These are phyloP conservation scores for Takifugu rubripes DNA, from an alignment of 2,797 vertebrate species.

Conservation along the genomic window DNA sequence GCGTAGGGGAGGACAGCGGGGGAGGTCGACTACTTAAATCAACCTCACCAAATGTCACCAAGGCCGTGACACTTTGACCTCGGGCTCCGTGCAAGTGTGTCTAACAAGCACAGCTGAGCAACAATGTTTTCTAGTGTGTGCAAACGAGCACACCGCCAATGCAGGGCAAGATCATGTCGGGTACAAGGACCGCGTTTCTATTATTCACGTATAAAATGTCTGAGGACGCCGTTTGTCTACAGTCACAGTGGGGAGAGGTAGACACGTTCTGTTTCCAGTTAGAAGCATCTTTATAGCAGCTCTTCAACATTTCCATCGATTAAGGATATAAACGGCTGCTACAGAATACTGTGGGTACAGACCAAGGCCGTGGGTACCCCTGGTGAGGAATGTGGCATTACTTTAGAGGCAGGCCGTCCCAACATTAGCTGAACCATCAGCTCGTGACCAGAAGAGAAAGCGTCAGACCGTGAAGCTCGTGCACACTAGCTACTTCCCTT, in stretches of 20 bases:
- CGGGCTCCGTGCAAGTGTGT: not conserved
- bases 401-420: not conserved
- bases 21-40: too few relatives aligned
- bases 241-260: too few relatives aligned
- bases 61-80: not conserved
- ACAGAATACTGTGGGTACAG: too few relatives aligned
- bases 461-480: conserved; percentile 15
- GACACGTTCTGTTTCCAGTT: not conserved
- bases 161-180: not conserved
- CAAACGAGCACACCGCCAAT: not conserved
- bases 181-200: too few relatives aligned
- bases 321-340: too few relatives aligned
- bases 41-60: not conserved
- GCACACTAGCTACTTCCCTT: conserved; percentile 48
- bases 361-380: too few relatives aligned
- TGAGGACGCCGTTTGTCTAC: too few relatives aligned
- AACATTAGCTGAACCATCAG: not conserved
- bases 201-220: too few relatives aligned
- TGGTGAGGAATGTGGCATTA: too few relatives aligned
- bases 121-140: not conserved
- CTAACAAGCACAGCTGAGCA: not conserved
- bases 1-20: not conserved
- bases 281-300: not conserved
- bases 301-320: too few relatives aligned
- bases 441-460: conserved; percentile 40